Base-by-base conservation (phyloP, 2,888 invertebrate species). In the Eueremaeus valkanovi region DNA sequence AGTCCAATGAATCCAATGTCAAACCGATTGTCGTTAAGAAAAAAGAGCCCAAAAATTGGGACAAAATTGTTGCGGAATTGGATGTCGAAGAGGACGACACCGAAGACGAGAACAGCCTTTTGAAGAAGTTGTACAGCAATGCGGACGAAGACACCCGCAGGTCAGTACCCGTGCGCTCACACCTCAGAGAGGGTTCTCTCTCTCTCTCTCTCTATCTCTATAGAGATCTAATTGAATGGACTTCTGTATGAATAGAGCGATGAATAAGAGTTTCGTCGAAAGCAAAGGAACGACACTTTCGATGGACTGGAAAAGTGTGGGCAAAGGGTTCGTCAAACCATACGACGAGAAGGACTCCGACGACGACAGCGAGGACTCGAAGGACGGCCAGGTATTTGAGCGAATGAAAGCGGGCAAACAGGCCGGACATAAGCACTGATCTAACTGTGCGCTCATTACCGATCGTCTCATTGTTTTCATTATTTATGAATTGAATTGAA, bases 241-340 rank as follows among this genome's bases (percentile, higher is more conserved):
- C n/a, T n/a, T n/a, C n/a, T n/a, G n/a, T n/a, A n/a, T n/a, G n/a
- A n/a, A n/a, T n/a, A 16, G 66, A 21, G 66, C 66, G 2, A 66
- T 66, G 66, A 33, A 36, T 21, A 66, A 66, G 66, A 66, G 66
- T 66, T 36, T 36, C 21, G 8, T 36, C 21, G 66, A 66, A 21
- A 66, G 66, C 36, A 66, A 66, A 8, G 66, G 66, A 36, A 66
- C 66, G n/a, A 36, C 66, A n/a, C 66, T 66, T 33, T 66, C 66
- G 21, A 66, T 66, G 66, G 21, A 66, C 21, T 66, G 66, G 66
- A 66, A 66, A 36, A 36, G 13, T 27, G 66, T 66, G 3, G 66
- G 66, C 66, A 66, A 66, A 18, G 36, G 36, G 36, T 36, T 36
- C 9, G 66, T 66, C 36, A 36, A 66, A 66, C 66, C 66, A 1